Evolutionary conservation across 1,140 invertebrate species (phyloP).

Genomic region (Drosophila leontia): DNA sequence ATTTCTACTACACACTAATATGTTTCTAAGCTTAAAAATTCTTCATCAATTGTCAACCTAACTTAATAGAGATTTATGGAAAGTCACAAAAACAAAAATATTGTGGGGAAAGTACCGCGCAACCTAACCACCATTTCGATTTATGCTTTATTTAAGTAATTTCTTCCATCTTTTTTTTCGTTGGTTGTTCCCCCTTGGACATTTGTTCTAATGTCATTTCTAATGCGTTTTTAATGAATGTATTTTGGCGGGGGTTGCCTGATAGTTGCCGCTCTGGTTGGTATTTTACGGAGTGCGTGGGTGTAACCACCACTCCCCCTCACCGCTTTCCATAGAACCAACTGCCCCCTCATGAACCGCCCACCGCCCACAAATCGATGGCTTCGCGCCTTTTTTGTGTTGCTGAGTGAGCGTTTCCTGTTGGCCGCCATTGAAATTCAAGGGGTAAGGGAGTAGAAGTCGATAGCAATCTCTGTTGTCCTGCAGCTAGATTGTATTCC

Average conservation of each 20-base stretch:
- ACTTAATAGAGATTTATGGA: conserved; percentile 10
- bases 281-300: conserved; percentile 17
- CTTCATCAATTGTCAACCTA: background rate
- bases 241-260: conserved; percentile 29
- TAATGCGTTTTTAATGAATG: conserved; percentile 84
- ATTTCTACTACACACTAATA: background rate
- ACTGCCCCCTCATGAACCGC: conserved; percentile 13
- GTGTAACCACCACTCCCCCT: background rate
- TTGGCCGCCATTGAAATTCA: conserved; percentile 51
- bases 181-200: conserved; percentile 35
- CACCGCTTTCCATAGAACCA: background rate
- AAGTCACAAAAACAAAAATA: background rate
- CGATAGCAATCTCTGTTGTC: conserved; percentile 33
- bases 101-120: background rate
- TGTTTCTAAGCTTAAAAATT: background rate
- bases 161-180: conserved; percentile 54
- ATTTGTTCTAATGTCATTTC: conserved; percentile 82
- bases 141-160: conserved; percentile 73
- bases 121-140: conserved; percentile 30
- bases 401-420: conserved; percentile 67
- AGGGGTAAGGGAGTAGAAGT: background rate
- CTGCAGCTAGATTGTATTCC: conserved; percentile 27
- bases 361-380: conserved; percentile 78
- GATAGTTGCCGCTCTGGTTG: conserved; percentile 23
- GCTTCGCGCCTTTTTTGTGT: conserved; percentile 79